Base-by-base conservation (phyloP, 1,140 invertebrate genomes). In the Bombyx mori region DNA sequence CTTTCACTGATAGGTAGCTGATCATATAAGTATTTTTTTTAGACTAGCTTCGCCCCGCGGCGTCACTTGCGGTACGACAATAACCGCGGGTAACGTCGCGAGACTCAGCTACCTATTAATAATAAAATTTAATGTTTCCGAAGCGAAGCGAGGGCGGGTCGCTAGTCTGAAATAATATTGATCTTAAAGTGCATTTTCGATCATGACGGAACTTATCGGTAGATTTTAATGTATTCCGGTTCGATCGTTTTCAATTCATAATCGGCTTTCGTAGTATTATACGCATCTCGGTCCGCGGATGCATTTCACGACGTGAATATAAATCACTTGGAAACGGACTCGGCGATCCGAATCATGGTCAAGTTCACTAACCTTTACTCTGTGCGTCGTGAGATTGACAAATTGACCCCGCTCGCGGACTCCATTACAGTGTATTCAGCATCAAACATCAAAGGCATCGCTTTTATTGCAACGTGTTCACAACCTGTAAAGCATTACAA, bases 271-370 rank as follows among this genome's bases (percentile, higher is more conserved):
- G 52, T 49, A 60, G 54, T 42, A 54, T 52, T 48, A 53, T 53
- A 61, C 52, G 42, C 54, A 56, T 59, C 54, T 59, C 45, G 49
- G 48, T 59, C 59, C 22, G 61, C 44, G 47, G 55, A 61, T 62
- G 60, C 68, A 67, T 61, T 66, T 61, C 60, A 62, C 68, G 68
- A 75, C 60, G 62, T 70, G 72, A 77, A 74, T 80, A 77, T 77
- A 73, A 79, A 76, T 79, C 72, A 76, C 66, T 18, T 75, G 65
- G 61, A 71, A 68, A 69, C 73, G 61, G 62, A 65, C 65, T 72
- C 61, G 60, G 65, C 57, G 60, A 64, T 65, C 63, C 63, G 49
- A 69, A 68, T 73, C 70, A 73, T 66, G 65, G 68, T 59, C 68
- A 69, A 75, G 75, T 73, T 78, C 73, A 69, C 51, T 67, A 65